Percentiles rank a stretch among this genome's conserved stretches.
Conservation (phyloP, 2,113 vertebrate genomes). For the Leptobrachium ailaonicum region DNA sequence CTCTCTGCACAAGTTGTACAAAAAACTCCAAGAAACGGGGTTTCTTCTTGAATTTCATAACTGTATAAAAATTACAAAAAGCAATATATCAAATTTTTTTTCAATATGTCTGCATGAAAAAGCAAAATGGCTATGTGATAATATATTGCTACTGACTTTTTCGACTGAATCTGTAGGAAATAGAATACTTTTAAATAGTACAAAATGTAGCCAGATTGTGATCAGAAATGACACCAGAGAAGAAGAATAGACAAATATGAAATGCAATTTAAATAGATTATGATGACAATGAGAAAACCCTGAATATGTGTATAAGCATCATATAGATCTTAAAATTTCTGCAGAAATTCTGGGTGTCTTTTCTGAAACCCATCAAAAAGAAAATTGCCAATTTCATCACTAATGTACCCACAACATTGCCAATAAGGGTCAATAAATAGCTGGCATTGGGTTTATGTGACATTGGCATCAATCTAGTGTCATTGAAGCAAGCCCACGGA, state of each 20-base stretch:
- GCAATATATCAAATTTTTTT: background rate
- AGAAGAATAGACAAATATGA: too few relatives aligned
- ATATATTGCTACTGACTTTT: too few relatives aligned
- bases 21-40: constrained; percentile 83
- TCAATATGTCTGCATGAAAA: background rate
- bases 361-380: background rate
- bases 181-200: too few relatives aligned
- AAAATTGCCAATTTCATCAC: constrained; percentile 22
- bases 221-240: too few relatives aligned
- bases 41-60: constrained; percentile 79
- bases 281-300: background rate
- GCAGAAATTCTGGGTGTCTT: constrained; percentile 4
- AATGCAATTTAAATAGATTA: background rate
- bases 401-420: constrained; percentile 27
- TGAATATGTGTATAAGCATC: background rate
- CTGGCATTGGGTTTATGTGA: constrained; percentile 12
- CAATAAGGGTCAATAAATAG: constrained; percentile 26
- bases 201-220: too few relatives aligned
- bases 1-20: constrained; percentile 76
- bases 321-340: constrained; percentile 18
- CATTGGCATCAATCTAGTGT: constrained; percentile 25
- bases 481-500: constrained; percentile 9
- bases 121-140: too few relatives aligned
- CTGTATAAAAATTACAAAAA: constrained; percentile 59
- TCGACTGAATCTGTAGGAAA: too few relatives aligned